Conservation (phyloP, 2,888 invertebrate genomes). For the Prosopocoilus inquinatus region DNA sequence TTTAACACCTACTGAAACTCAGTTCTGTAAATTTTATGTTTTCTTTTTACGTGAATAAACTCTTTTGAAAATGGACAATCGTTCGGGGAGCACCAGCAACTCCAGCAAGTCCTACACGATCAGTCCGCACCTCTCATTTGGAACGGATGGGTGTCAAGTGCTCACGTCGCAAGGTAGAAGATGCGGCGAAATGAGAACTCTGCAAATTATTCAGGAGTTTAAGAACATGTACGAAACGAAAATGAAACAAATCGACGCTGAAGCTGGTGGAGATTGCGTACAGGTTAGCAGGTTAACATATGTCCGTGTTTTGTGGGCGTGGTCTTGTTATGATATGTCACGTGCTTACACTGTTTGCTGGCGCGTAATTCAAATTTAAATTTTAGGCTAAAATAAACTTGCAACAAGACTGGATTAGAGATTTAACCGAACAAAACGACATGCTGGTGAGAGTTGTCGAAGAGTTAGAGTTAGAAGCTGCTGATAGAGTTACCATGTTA, state of each 20-base stretch:
- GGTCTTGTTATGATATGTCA: conserved; percentile 10
- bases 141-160: conserved; percentile 24
- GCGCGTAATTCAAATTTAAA: neutral
- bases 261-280: conserved; percentile 49
- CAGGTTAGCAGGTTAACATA: conserved; percentile 18
- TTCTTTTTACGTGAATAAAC: conserved; percentile 10
- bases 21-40: conserved; percentile 23
- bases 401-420: conserved; percentile 64
- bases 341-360: neutral
- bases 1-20: conserved; percentile 20
- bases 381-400: conserved; percentile 63
- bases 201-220: conserved; percentile 60
- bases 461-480: conserved; percentile 66
- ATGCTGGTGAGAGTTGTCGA: conserved; percentile 65
- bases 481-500: conserved; percentile 56
- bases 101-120: neutral
- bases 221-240: conserved; percentile 62
- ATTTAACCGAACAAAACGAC: conserved; percentile 67
- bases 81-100: neutral
- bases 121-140: conserved; percentile 8
- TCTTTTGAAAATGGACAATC: neutral
- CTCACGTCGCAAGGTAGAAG: conserved; percentile 21
- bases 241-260: conserved; percentile 57
- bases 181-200: conserved; percentile 46
- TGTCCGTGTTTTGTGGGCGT: conserved; percentile 7